Evolutionary conservation across 2,113 vertebrate species (phyloP).

Genomic region (Strix uralensis): DNA sequence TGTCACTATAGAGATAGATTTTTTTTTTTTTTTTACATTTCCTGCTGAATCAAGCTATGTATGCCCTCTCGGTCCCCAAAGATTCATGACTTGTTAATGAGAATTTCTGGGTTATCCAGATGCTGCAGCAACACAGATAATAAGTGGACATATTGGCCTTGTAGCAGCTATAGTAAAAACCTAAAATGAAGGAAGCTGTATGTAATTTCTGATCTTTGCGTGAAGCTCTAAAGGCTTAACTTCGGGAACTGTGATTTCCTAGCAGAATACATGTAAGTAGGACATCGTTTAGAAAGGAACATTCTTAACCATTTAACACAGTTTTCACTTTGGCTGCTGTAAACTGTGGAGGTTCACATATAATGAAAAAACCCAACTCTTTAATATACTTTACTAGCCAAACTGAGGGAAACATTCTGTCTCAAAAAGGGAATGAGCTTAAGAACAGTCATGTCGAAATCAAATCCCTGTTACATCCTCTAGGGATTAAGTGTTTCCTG

Average conservation of each 20-base stretch:
- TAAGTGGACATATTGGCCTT: background rate
- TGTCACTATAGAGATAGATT: background rate
- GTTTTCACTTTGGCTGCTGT: background rate
- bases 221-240: background rate
- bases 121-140: background rate
- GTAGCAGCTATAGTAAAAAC: background rate
- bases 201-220: background rate
- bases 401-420: background rate
- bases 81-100: background rate
- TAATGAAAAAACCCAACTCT: fast-evolving
- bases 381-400: background rate
- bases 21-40: background rate
- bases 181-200: background rate
- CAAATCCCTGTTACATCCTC: background rate
- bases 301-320: background rate
- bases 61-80: background rate
- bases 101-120: background rate
- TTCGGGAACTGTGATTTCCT: background rate
- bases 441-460: background rate
- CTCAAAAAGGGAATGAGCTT: background rate
- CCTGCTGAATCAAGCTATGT: background rate
- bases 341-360: background rate
- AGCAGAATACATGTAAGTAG: background rate
- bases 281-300: background rate
- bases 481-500: background rate